Percentiles rank a stretch among this genome's conserved stretches.
Evolutionary conservation across 2,797 vertebrate species (phyloP).

Genomic region (Borostomias antarcticus): DNA sequence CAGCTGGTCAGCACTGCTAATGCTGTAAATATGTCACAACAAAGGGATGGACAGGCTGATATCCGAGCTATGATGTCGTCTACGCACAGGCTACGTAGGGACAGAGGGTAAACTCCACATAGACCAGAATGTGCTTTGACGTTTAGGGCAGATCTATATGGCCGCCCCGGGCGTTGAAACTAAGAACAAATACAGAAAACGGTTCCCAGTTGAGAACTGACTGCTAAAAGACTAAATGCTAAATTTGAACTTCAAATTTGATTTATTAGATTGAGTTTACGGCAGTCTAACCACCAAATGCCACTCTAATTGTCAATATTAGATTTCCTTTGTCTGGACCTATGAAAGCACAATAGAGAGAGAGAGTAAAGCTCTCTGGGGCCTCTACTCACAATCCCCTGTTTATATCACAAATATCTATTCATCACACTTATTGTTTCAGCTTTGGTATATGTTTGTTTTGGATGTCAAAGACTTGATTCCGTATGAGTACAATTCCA

Average conservation of each 20-base stretch:
- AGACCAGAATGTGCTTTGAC: conserved; percentile 4
- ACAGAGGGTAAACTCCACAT: background rate
- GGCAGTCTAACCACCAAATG: conserved; percentile 21
- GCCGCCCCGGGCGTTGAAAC: background rate
- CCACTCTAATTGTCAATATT: conserved; percentile 15
- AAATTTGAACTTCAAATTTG: conserved; percentile 29
- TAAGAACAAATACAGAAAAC: no score
- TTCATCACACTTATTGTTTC: conserved; percentile 42
- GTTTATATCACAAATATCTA: conserved; percentile 36
- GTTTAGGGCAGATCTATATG: no score
- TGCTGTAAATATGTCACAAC: background rate
- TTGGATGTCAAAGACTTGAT: conserved; percentile 32
- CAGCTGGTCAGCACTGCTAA: background rate
- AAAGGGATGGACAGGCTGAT: background rate
- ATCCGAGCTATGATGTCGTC: background rate
- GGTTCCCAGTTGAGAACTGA: conserved; percentile 9
- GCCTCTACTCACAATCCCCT: conserved; percentile 15
- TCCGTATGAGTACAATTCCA: conserved; percentile 7
- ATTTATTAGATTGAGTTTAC: conserved; percentile 32
- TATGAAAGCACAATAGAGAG: conserved; percentile 13
- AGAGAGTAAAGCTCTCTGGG: conserved; percentile 3
- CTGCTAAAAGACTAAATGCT: conserved; percentile 18
- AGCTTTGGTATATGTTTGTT: conserved; percentile 37
- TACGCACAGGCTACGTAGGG: background rate
- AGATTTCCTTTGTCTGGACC: conserved; percentile 11